Evolutionary conservation across 2,113 vertebrate species (phyloP).

Genomic region (Apus apus): DNA sequence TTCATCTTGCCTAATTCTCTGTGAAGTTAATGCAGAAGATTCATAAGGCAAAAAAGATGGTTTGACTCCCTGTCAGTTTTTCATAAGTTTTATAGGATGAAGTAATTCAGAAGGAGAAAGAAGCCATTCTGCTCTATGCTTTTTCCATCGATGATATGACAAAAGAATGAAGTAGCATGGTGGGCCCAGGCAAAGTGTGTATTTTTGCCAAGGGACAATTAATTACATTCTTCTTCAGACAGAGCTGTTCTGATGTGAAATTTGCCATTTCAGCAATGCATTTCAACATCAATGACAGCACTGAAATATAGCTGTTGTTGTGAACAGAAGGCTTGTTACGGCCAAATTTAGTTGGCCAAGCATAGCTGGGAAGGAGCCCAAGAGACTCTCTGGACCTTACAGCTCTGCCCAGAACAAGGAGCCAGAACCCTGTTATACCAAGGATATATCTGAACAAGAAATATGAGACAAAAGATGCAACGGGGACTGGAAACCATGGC

Average conservation of each 20-base stretch:
- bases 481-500: constrained; percentile 10
- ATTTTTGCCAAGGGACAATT: background rate
- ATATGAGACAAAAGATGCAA: background rate
- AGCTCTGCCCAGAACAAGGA: background rate
- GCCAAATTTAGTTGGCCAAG: background rate
- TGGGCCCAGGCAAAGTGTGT: background rate
- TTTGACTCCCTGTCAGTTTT: background rate
- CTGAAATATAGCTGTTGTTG: background rate
- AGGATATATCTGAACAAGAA: background rate
- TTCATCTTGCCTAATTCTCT: background rate
- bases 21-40: background rate
- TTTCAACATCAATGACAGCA: background rate
- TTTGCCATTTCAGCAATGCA: background rate
- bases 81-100: background rate
- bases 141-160: background rate
- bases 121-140: background rate
- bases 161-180: background rate
- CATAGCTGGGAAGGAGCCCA: background rate
- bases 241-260: background rate
- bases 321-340: background rate
- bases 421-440: background rate
- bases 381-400: background rate
- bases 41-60: background rate
- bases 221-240: background rate
- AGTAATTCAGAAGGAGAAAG: background rate